Conservation (phyloP, 2,797 vertebrate species). For the Alcedo atthis region DNA sequence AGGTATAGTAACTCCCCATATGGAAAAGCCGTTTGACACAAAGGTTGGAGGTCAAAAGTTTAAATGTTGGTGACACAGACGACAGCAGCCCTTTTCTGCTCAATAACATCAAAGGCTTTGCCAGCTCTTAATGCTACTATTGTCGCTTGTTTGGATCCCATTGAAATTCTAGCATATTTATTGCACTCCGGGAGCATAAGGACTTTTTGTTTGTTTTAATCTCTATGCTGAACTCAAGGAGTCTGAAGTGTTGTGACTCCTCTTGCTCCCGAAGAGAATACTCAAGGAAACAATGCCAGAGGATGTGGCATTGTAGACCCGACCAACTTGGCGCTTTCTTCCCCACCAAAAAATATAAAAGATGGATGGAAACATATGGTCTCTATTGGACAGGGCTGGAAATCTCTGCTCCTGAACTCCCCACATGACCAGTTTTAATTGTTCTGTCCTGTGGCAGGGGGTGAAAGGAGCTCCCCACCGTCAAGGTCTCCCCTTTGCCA, state of each 20-base stretch:
- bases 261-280: background rate
- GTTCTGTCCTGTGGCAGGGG: background rate
- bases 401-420: conserved; percentile 28
- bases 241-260: background rate
- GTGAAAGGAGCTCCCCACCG: background rate
- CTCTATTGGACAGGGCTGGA: conserved; percentile 22
- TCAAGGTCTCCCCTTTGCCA: background rate
- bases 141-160: conserved; percentile 64
- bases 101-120: conserved; percentile 76
- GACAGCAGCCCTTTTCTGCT: conserved; percentile 67
- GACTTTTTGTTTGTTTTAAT: conserved; percentile 67
- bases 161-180: conserved; percentile 76
- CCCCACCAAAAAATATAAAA: background rate
- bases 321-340: conserved; percentile 28
- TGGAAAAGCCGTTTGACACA: conserved; percentile 72
- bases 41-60: conserved; percentile 81
- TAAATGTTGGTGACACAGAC: conserved; percentile 74
- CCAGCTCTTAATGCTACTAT: conserved; percentile 68
- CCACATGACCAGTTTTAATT: background rate
- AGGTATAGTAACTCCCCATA: conserved; percentile 57
- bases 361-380: conserved; percentile 48
- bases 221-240: conserved; percentile 1
- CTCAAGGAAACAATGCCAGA: background rate
- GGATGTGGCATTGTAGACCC: conserved; percentile 22
- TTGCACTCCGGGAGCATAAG: conserved; percentile 51